Base-by-base conservation (phyloP, 2,797 vertebrate species). In the Pterois miles region DNA sequence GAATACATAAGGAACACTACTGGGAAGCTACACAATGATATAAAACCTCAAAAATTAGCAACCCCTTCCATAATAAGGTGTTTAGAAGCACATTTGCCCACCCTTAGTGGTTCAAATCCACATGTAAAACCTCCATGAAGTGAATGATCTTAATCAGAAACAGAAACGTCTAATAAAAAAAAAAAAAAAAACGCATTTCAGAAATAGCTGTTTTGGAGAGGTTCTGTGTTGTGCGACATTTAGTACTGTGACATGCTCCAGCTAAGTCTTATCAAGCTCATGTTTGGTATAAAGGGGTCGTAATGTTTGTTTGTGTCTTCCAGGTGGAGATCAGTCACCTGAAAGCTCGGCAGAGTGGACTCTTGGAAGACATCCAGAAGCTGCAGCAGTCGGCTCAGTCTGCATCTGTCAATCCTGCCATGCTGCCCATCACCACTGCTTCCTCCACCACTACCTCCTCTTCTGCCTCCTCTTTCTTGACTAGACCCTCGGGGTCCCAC, bases 241-340 rank as follows among this genome's bases (percentile, higher is more conserved):
- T 27, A 12, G 3, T 8, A 25, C 16, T 29, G 27, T n/a, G 8
- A n/a, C 54, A 57, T 43, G 40, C 40, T 57, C 2, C 16, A 20
- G 54, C 4, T 29, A 16, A 70, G 22, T 36, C 33, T 0, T 25
- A 11, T 59, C 0, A 34, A 36, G 33, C 40, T 52, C 13, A 20
- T 48, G 31, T 43, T 25, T 22, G 10, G 1, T 50, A 3, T 38
- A 0, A 68, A 33, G 33, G 8, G 5, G 1, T 23, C 14, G 36
- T 69, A 5, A 48, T 56, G 4, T 62, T 16, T 23, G n/a, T 74
- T 27, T 48, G 1, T 53, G 2, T 82, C 22, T 20, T 58, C 18
- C 86, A 99, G 98, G 98, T 99, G 76, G 98, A 99, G 91, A 96
- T 99, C 92, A 98, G 96, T 85, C 98, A 98, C 90, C 94, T 99